Evolutionary conservation across 2,113 vertebrate genomes (phyloP).

Genomic region (Zosterops lateralis): DNA sequence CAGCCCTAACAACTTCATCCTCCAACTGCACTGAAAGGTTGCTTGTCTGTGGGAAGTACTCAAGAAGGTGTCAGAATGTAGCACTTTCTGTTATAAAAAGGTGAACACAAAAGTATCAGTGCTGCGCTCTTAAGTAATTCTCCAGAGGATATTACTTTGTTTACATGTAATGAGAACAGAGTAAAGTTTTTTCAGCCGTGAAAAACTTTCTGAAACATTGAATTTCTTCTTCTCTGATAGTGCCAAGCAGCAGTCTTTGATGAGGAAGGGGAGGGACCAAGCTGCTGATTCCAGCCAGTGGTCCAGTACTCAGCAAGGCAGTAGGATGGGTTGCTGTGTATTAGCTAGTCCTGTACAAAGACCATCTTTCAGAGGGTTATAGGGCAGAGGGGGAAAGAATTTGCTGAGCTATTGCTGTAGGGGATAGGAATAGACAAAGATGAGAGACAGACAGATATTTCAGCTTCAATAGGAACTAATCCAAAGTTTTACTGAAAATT

Average conservation of each 20-base stretch:
- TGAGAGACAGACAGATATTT: slow-evolving; percentile 40
- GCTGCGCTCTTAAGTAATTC: not conserved
- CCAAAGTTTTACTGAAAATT: slow-evolving; percentile 50
- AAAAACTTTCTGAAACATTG: not conserved
- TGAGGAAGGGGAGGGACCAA: not conserved
- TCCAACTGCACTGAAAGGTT: not conserved
- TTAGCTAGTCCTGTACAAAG: slow-evolving; percentile 10
- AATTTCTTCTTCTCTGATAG: not conserved
- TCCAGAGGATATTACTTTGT: not conserved
- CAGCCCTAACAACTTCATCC: not conserved
- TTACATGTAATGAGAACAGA: not conserved
- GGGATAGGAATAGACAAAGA: slow-evolving; percentile 52
- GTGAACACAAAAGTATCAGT: not conserved
- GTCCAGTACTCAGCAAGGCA: not conserved
- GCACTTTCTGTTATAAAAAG: not conserved
- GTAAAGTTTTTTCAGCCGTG: not conserved
- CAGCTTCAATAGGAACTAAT: slow-evolving; percentile 44
- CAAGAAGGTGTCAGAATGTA: not conserved
- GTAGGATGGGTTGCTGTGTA: not conserved
- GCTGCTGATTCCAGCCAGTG: not conserved
- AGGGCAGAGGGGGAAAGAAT: slow-evolving; percentile 52
- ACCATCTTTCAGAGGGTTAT: slow-evolving; percentile 28
- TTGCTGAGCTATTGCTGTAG: slow-evolving; percentile 46
- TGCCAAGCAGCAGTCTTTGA: not conserved
- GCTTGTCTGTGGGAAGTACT: not conserved